phyloP scores from a whole-genome alignment of 2,113 vertebrate genomes.

The Pungitius pungitius region DNA sequence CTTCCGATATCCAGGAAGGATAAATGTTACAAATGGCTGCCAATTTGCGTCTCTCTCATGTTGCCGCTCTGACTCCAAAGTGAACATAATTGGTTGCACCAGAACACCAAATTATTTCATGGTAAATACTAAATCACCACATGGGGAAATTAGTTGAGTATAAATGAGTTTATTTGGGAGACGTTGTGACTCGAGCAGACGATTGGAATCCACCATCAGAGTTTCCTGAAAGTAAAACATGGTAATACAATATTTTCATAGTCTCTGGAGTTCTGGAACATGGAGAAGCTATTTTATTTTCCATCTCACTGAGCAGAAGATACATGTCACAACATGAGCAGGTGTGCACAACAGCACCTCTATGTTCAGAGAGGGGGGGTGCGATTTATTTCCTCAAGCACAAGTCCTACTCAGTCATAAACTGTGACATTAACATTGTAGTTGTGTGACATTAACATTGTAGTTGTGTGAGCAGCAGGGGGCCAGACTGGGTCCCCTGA shows the following conservation, averaged over 20 bases:
- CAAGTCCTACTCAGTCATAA: not conserved
- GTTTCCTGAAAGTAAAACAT: not conserved
- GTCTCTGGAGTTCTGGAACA: not conserved
- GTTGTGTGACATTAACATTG: no score
- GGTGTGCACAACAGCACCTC: not conserved
- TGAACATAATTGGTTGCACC: slow-evolving; percentile 67
- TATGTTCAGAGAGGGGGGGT: not conserved
- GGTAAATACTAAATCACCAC: slow-evolving; percentile 66
- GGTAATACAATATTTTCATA: not conserved
- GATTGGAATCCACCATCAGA: slow-evolving; percentile 39
- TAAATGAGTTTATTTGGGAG: slow-evolving; percentile 55
- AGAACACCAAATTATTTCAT: slow-evolving; percentile 64
- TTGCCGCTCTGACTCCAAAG: slow-evolving; percentile 60
- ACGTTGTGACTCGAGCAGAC: slow-evolving; percentile 52
- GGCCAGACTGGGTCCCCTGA: no score
- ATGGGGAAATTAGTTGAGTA: slow-evolving; percentile 59
- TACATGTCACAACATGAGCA: not conserved
- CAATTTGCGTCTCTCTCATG: slow-evolving; percentile 66
- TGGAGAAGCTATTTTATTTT: not conserved
- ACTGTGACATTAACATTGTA: no score
- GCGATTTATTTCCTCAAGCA: not conserved
- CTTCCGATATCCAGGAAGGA: slow-evolving; percentile 69
- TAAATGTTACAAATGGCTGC: slow-evolving; percentile 68
- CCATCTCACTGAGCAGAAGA: not conserved
- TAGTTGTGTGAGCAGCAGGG: no score